Conservation (phyloP, 2,113 vertebrate genomes). For the Gnathonemus longibarbis region DNA sequence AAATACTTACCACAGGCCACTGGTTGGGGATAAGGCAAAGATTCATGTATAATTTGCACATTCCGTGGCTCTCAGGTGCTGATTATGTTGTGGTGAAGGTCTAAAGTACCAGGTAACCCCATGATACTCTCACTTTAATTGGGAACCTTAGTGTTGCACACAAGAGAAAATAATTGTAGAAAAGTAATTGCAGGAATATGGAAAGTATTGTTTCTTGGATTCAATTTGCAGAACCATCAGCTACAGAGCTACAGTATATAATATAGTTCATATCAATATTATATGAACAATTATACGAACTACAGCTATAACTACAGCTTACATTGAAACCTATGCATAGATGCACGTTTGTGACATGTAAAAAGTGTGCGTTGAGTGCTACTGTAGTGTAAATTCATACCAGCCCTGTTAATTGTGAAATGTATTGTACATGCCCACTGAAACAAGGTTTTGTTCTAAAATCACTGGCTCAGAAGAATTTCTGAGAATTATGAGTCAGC, state of each 20-base stretch:
- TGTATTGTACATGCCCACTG: neutral
- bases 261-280: neutral
- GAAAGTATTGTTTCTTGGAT: neutral
- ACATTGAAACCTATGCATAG: neutral
- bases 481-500: neutral
- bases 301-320: neutral
- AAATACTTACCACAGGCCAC: neutral
- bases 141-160: neutral
- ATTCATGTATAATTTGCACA: neutral
- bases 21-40: neutral
- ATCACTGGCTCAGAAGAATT: neutral
- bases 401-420: neutral
- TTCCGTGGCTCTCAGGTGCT: neutral
- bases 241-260: neutral
- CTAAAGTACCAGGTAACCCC: neutral
- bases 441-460: neutral
- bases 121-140: neutral
- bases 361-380: neutral
- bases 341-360: neutral
- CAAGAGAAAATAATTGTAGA: neutral
- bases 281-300: neutral
- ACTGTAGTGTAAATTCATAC: neutral
- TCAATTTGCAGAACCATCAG: neutral
- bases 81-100: neutral
- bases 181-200: neutral